These are phyloP conservation scores for Pardosa pseudoannulata DNA, from an alignment of 2,888 invertebrate genomes.

Conservation along the genomic window DNA sequence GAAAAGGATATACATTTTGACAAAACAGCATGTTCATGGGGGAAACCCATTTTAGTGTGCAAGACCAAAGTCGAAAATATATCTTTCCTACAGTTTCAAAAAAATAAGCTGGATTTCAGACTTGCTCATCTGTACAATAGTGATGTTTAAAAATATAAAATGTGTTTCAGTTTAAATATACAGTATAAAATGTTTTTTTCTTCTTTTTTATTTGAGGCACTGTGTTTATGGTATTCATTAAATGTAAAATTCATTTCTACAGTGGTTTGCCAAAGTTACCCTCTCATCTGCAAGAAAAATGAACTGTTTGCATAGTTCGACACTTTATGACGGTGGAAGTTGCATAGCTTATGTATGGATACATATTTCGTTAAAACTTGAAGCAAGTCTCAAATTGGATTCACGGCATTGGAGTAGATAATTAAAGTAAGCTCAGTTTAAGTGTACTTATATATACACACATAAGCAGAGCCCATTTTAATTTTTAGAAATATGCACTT, in stretches of 20 bases:
- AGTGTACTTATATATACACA: too few species aligned
- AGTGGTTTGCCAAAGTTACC: constrained; percentile 48
- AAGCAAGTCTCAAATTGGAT: too few species aligned
- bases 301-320: constrained; percentile 57
- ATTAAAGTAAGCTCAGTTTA: too few species aligned
- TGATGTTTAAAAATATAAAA: constrained; percentile 68
- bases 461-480: too few species aligned
- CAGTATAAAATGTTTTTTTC: constrained; percentile 67
- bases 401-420: too few species aligned
- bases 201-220: too few species aligned
- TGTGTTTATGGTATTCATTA: constrained; percentile 49
- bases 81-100: constrained; percentile 42
- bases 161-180: constrained; percentile 65
- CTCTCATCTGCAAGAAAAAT: constrained; percentile 14
- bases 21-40: constrained; percentile 42
- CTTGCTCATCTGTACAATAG: constrained; percentile 61
- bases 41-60: constrained; percentile 37
- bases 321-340: constrained; percentile 29
- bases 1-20: too few species aligned
- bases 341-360: not conserved
- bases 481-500: too few species aligned
- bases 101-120: constrained; percentile 61
- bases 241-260: constrained; percentile 50
- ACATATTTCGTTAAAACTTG: too few species aligned
- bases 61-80: constrained; percentile 50